These are phyloP conservation scores for Drosophila orosa DNA, from an alignment of 1,140 invertebrate species.

Conservation along the genomic window DNA sequence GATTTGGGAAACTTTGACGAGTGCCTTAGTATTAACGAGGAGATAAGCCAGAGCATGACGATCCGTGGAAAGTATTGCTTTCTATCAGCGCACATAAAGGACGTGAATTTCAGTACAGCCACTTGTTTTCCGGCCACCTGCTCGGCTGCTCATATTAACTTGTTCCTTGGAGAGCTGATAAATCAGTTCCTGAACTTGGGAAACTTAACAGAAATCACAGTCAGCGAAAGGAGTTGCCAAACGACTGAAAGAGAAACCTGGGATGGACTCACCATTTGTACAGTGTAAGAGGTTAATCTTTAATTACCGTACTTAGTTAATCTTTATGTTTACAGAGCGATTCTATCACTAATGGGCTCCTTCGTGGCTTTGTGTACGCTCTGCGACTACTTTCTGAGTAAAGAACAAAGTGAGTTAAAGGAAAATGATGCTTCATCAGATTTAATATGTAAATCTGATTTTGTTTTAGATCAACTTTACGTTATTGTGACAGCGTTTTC, in stretches of 20 bases:
- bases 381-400: no score
- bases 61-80: constrained; percentile 51
- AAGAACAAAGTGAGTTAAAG: no score
- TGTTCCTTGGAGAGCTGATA: background rate
- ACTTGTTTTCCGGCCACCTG: constrained; percentile 17
- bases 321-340: no score
- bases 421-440: no score
- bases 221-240: constrained; percentile 14
- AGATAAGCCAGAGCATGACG: background rate
- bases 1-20: constrained; percentile 62
- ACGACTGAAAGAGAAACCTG: constrained; percentile 7
- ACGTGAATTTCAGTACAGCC: background rate
- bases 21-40: constrained; percentile 33
- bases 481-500: no score
- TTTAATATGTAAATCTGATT: no score
- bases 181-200: background rate
- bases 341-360: no score
- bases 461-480: no score
- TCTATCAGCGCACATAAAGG: background rate
- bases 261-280: constrained; percentile 42
- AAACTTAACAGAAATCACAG: background rate
- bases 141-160: constrained; percentile 5
- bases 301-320: no score
- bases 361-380: no score
- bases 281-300: no score